Evolutionary conservation across 2,113 vertebrate species (phyloP).

Genomic region (Melierax canorus): DNA sequence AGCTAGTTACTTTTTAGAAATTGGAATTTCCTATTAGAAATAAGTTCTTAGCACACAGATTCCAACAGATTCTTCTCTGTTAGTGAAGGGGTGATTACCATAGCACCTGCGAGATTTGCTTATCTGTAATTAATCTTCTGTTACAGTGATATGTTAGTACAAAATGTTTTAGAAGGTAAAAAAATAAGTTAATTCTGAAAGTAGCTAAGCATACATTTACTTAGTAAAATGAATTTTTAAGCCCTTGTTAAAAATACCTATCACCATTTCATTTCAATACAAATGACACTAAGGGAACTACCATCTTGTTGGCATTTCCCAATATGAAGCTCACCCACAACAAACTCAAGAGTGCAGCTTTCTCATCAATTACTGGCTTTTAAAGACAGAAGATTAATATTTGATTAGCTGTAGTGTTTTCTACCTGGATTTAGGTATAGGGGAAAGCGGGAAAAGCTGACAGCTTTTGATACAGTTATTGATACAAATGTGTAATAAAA

Average conservation of each 20-base stretch:
- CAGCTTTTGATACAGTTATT: not conserved
- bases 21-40: not conserved
- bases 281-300: not conserved
- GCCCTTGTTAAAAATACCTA: not conserved
- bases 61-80: not conserved
- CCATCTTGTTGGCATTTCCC: not conserved
- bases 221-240: not conserved
- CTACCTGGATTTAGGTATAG: not conserved
- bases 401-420: not conserved
- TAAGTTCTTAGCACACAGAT: not conserved
- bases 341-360: not conserved
- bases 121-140: not conserved
- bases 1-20: not conserved
- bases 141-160: not conserved
- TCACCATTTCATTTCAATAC: not conserved
- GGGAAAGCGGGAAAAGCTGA: not conserved
- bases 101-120: not conserved
- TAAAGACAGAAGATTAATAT: not conserved
- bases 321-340: not conserved
- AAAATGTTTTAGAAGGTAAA: not conserved
- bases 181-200: not conserved
- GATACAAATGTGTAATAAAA: not conserved
- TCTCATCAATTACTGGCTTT: not conserved
- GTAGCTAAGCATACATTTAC: not conserved
- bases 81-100: not conserved